phyloP scores from a whole-genome alignment of 2,888 invertebrate species.

The Drosophila paranaensis region DNA sequence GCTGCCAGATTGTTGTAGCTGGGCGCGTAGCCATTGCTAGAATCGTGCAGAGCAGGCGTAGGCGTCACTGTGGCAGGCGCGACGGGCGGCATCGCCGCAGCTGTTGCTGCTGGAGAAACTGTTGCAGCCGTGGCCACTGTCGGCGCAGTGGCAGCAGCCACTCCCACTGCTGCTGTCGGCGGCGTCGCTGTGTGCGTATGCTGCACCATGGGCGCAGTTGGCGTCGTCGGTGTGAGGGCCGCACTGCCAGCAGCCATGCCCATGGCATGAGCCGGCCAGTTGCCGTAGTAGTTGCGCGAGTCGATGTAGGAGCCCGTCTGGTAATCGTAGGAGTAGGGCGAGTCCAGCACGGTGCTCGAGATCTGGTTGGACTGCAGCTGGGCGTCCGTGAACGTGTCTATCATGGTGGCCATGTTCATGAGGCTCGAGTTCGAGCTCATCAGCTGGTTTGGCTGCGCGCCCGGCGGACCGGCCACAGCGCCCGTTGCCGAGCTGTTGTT shows the following conservation, averaged over 20 bases:
- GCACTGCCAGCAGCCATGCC: conserved; percentile 60
- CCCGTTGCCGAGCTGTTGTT: conserved; percentile 34
- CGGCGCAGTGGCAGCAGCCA: conserved; percentile 32
- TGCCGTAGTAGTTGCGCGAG: conserved; percentile 88
- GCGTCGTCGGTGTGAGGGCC: conserved; percentile 58
- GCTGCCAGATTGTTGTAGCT: conserved; percentile 78
- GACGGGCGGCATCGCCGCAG: conserved; percentile 45
- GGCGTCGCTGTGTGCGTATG: conserved; percentile 84
- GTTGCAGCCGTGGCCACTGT: conserved; percentile 40
- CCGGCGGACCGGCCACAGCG: conserved; percentile 51
- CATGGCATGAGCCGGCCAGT: conserved; percentile 86
- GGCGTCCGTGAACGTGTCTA: conserved; percentile 91
- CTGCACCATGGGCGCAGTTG: conserved; percentile 53
- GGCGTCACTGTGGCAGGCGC: conserved; percentile 39
- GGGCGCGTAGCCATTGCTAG: conserved; percentile 68
- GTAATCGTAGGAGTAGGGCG: conserved; percentile 88
- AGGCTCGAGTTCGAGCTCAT: conserved; percentile 86
- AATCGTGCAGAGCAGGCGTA: conserved; percentile 68
- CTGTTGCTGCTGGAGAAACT: conserved; percentile 42
- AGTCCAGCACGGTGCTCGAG: conserved; percentile 92
- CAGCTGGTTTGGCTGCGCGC: conserved; percentile 83
- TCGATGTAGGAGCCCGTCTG: conserved; percentile 86
- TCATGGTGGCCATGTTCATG: conserved; percentile 91
- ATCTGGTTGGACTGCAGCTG: conserved; percentile 94
- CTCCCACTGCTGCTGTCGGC: conserved; percentile 42